Evolutionary conservation across 2,113 vertebrate genomes (phyloP).

Genomic region (Sminthopsis crassicaudata): DNA sequence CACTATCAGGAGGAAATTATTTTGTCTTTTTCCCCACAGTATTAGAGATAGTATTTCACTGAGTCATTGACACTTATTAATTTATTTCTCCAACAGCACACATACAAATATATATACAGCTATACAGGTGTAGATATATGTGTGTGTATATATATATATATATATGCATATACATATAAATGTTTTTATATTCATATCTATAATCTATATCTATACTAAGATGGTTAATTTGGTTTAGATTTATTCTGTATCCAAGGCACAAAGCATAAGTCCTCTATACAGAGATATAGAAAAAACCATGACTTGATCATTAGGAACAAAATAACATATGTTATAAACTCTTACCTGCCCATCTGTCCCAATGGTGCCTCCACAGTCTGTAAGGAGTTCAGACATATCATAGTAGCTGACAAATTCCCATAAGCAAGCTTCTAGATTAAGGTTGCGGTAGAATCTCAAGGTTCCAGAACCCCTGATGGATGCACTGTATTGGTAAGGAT

Average conservation of each 20-base stretch:
- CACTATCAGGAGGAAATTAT: background rate
- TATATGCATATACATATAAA: background rate
- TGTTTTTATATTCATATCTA: background rate
- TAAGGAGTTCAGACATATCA: slow-evolving; percentile 95
- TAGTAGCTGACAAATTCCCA: slow-evolving; percentile 97
- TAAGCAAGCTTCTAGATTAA: slow-evolving; percentile 94
- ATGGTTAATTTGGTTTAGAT: background rate
- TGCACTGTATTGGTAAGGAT: slow-evolving; percentile 91
- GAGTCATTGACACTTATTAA: background rate
- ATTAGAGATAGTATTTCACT: background rate
- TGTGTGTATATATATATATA: background rate
- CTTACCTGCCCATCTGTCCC: slow-evolving; percentile 93
- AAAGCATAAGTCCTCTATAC: background rate
- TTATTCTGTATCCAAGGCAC: background rate
- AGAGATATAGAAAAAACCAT: background rate
- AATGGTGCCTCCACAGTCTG: slow-evolving; percentile 93
- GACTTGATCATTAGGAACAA: background rate
- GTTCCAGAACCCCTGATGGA: slow-evolving; percentile 87
- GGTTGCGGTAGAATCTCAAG: slow-evolving; percentile 93
- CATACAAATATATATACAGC: background rate
- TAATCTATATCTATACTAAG: background rate
- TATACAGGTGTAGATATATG: background rate
- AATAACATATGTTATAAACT: background rate
- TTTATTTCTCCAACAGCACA: background rate
- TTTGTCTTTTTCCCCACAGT: background rate